A percentile compares a stretch with the other conserved stretches of the same genome.
phyloP scores from a whole-genome alignment of 2,797 vertebrate species.

The Bufotes viridis region DNA sequence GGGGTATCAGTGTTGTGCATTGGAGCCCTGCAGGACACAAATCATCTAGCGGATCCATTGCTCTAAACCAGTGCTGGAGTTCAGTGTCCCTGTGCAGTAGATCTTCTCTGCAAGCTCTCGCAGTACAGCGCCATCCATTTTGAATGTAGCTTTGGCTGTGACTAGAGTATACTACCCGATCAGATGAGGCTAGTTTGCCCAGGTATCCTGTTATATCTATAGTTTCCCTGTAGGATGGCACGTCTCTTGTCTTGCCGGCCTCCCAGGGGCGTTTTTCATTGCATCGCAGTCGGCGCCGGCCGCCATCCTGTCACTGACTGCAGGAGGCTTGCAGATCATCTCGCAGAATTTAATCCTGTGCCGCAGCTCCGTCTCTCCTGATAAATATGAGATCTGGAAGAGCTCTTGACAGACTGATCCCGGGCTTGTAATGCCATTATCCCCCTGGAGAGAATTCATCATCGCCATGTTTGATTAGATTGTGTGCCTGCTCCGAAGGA shows the following conservation, averaged over 20 bases:
- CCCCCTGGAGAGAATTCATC: conserved; percentile 33
- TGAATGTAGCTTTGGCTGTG: not conserved
- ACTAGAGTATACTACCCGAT: not conserved
- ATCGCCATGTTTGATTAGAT: conserved; percentile 35
- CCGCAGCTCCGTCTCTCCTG: not conserved
- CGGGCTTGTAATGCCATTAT: conserved; percentile 34
- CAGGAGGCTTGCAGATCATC: not conserved
- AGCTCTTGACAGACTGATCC: conserved; percentile 26
- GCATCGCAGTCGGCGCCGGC: not conserved
- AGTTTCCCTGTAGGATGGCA: not conserved
- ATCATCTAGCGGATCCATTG: no score
- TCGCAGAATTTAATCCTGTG: not conserved
- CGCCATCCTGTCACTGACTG: not conserved
- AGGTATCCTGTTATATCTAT: not conserved
- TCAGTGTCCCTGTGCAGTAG: not conserved
- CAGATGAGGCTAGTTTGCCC: not conserved
- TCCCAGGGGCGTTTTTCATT: not conserved
- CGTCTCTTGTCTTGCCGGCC: not conserved
- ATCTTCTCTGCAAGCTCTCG: not conserved
- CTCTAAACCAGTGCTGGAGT: no score
- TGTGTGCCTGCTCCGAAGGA: not conserved
- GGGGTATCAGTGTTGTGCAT: no score
- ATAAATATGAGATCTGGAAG: conserved; percentile 14
- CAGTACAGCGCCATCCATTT: not conserved
- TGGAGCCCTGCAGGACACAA: no score